phyloP scores from a whole-genome alignment of 2,797 vertebrate genomes.

The Diglossa cyanea region DNA sequence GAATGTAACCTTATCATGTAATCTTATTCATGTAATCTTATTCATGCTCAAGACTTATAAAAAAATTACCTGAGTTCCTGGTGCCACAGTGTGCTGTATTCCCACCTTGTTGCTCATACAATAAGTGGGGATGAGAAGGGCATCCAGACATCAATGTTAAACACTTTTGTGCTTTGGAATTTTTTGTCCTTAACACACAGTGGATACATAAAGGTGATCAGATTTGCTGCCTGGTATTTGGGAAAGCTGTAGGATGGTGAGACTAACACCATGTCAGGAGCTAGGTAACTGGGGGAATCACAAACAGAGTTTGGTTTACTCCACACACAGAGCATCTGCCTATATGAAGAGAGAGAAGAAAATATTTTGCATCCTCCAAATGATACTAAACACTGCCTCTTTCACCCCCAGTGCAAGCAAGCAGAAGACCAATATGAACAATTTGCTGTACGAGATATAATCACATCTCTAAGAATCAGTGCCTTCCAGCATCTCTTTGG shows the following conservation, averaged over 20 bases:
- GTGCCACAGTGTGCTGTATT: neutral
- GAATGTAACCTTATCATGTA: neutral
- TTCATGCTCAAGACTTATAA: neutral
- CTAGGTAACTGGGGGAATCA: neutral
- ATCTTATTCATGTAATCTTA: neutral
- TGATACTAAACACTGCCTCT: neutral
- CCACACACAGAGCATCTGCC: neutral
- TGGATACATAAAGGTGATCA: neutral
- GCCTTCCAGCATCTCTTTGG: neutral
- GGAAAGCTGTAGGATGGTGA: neutral
- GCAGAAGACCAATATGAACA: neutral
- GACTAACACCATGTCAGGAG: neutral
- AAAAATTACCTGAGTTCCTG: neutral
- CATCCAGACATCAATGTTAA: neutral
- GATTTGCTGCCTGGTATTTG: neutral
- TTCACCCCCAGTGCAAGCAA: neutral
- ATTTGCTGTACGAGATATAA: neutral
- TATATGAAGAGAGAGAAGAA: neutral
- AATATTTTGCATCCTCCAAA: neutral
- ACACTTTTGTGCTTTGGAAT: fast-evolving
- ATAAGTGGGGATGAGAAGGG: neutral
- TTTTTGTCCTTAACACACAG: neutral
- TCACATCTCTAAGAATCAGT: neutral
- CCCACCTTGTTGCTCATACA: neutral
- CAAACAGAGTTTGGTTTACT: neutral